phyloP scores from a whole-genome alignment of 2,888 invertebrate genomes.

The Hoplodrina blanda region DNA sequence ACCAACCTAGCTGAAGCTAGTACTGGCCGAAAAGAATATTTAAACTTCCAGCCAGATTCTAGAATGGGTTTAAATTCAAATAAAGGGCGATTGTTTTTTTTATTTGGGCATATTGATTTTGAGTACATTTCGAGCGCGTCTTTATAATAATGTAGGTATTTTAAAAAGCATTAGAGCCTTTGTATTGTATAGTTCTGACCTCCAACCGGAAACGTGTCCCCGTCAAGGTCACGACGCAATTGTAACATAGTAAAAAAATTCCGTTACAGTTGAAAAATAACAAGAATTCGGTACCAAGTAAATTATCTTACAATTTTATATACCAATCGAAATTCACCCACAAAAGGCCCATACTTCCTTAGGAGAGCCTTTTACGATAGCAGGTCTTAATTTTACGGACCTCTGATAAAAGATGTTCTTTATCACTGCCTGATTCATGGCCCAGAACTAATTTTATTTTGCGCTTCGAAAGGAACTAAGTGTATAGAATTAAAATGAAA shows the following conservation, averaged over 20 bases:
- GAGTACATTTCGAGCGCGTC: too few relatives aligned
- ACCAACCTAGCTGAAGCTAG: not conserved
- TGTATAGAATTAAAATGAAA: slow-evolving; percentile 29
- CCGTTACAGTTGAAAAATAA: not conserved
- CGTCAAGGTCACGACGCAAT: not conserved
- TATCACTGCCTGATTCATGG: slow-evolving; percentile 65
- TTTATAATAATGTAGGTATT: not conserved
- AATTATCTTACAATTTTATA: slow-evolving; percentile 52
- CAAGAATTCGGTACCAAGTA: not conserved
- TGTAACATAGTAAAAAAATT: not conserved
- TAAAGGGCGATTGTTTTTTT: too few relatives aligned
- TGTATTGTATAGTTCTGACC: not conserved
- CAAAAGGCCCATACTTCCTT: slow-evolving; percentile 3
- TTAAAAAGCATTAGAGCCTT: not conserved
- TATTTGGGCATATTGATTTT: too few relatives aligned
- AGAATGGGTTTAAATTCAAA: too few relatives aligned
- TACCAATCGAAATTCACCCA: slow-evolving; percentile 38
- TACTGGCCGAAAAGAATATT: too few relatives aligned
- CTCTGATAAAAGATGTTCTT: slow-evolving; percentile 62
- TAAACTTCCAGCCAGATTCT: too few relatives aligned
- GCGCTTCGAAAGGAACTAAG: slow-evolving; percentile 30
- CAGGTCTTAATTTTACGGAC: slow-evolving; percentile 64
- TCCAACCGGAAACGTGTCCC: not conserved
- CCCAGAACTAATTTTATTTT: slow-evolving; percentile 66
- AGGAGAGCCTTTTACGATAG: slow-evolving; percentile 46